Percentiles rank a stretch among this genome's conserved stretches.
Evolutionary conservation across 1,140 invertebrate genomes (phyloP).

Genomic region (Hormaphis cornu): DNA sequence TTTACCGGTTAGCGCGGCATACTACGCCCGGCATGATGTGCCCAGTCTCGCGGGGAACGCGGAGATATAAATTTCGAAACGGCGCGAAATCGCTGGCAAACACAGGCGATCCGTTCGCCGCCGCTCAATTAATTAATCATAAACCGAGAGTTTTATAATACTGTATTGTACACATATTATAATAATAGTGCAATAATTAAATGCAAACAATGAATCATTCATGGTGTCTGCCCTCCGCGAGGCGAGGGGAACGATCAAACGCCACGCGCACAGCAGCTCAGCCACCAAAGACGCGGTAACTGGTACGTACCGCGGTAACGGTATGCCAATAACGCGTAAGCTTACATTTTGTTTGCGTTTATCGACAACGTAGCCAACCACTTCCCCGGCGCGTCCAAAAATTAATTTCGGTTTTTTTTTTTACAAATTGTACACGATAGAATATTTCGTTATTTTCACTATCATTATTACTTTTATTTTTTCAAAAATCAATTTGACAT

Average conservation of each 20-base stretch:
- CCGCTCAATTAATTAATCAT: conserved; percentile 25
- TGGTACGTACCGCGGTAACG: background rate
- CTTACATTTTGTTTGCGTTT: no score
- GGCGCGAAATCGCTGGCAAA: conserved; percentile 22
- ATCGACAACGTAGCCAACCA: no score
- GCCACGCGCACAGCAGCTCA: background rate
- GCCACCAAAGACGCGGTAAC: background rate
- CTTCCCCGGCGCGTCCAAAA: no score
- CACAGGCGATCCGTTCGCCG: background rate
- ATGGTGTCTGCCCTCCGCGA: background rate
- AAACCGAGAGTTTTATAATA: conserved; percentile 8
- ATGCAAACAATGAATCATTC: conserved; percentile 23
- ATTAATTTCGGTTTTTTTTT: no score
- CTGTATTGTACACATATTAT: background rate
- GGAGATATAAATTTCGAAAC: conserved; percentile 5
- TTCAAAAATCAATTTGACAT: no score
- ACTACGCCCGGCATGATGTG: no score
- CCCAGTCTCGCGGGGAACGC: no score
- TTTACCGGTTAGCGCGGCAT: no score
- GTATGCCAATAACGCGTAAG: background rate
- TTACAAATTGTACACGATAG: no score
- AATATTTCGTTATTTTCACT: no score
- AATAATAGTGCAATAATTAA: no score
- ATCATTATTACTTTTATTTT: no score
- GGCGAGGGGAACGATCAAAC: background rate